Base-by-base conservation (phyloP, 2,888 invertebrate genomes). In the Harpalus rubripes region DNA sequence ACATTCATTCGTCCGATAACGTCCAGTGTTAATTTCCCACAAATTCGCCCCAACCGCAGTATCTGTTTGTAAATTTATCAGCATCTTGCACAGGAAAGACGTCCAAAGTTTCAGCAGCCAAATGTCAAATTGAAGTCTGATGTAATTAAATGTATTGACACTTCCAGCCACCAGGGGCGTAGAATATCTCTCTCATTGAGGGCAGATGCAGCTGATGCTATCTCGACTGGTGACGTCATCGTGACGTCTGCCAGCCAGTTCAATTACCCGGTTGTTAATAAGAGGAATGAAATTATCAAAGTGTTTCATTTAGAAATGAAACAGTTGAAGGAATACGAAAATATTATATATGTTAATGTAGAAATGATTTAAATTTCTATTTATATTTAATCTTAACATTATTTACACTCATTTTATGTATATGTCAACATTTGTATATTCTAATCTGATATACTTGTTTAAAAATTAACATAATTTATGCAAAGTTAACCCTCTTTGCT, bases 81-180 rank as follows among this genome's bases (percentile, higher is more conserved):
- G 32, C 68, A 68, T 68, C 32, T 39, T n/a, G 3, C 4, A 72
- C 52, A 7, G 12, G 41, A 32, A 32, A n/a, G 44, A 10, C 76
- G 15, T 44, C 68, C 39, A 39, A 88, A 87, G 86, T 87, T 86
- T 87, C 86, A 86, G 72, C 72, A 86, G 86, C 83, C 83, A 86
- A 86, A 86, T 87, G 88, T 88, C 87, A 84, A 76, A 84, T 76
- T 84, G 86, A 87, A 88, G 87, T 87, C 87, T 68, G 68, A 85
- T 86, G 87, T 88, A 89, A 89, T 89, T 89, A 89, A 89, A 89
- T 88, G 88, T 88, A 88, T 89, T 88, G 89, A 89, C 89, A 88
- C 88, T 88, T 89, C 88, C 88, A 88, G 83, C 26, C 16, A 59
- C 76, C 39, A 7, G 26, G 18, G 56, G 76, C 56, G 76, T 41